phyloP scores from a whole-genome alignment of 2,888 invertebrate genomes.

The Atherix ibis region DNA sequence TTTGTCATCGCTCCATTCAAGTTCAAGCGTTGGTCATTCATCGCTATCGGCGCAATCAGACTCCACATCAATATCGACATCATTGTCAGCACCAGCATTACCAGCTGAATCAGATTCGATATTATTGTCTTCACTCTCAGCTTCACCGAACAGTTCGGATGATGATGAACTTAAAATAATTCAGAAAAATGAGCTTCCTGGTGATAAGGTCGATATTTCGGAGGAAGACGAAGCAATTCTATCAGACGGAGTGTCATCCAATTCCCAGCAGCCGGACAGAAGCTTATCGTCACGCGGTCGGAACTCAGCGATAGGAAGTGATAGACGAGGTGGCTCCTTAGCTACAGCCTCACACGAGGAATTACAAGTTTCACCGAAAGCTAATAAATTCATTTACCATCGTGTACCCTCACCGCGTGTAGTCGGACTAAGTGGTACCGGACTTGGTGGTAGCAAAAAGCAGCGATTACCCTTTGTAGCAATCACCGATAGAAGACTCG shows the following conservation, averaged over 20 bases:
- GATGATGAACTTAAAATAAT: slow-evolving; percentile 12
- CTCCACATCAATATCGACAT: slow-evolving; percentile 1
- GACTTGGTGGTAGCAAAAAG: slow-evolving; percentile 18
- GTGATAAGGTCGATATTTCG: slow-evolving; percentile 19
- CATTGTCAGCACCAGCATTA: no score
- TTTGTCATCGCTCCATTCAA: neutral
- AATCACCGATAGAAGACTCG: slow-evolving; percentile 30
- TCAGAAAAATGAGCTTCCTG: slow-evolving; percentile 21
- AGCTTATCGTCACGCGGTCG: neutral
- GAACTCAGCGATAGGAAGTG: neutral
- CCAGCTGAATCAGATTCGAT: no score
- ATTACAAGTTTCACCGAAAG: slow-evolving; percentile 12
- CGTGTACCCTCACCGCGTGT: slow-evolving; percentile 24
- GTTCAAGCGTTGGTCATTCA: neutral
- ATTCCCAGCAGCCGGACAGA: neutral
- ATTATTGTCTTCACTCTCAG: slow-evolving; percentile 7
- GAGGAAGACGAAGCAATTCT: slow-evolving; percentile 8
- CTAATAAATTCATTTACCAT: slow-evolving; percentile 29
- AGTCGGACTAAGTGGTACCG: slow-evolving; percentile 19
- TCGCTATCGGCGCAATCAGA: neutral
- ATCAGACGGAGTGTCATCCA: neutral
- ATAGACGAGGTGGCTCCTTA: no score
- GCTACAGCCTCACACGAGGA: slow-evolving; percentile 3
- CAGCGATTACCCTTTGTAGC: slow-evolving; percentile 31
- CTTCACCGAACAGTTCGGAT: slow-evolving; percentile 10